Conservation (phyloP, 2,888 invertebrate genomes). For the Mythimna ferrago region DNA sequence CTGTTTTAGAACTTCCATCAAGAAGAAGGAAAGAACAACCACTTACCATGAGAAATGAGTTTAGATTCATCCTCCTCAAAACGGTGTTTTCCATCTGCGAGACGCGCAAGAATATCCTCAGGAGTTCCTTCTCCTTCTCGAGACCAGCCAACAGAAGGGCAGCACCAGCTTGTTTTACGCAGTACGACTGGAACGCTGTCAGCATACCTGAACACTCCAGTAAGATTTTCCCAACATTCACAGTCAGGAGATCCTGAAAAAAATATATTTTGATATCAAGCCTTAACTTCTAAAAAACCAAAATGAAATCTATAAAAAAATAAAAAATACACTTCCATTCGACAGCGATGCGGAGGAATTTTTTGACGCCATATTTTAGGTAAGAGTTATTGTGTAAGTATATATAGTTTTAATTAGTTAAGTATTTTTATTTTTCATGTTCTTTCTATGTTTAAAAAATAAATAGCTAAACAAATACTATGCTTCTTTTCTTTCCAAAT, state of each 20-base stretch:
- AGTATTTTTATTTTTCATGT: no score
- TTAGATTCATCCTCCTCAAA: conserved; percentile 97
- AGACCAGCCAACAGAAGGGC: conserved; percentile 96
- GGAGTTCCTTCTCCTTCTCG: conserved; percentile 98
- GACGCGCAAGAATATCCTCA: conserved; percentile 98
- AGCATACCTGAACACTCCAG: conserved; percentile 98
- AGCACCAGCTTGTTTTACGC: conserved; percentile 97
- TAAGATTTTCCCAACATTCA: conserved; percentile 97
- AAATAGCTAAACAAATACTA: no score
- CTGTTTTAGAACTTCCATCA: not conserved
- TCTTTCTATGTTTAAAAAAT: no score
- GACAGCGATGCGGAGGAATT: no score
- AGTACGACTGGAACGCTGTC: conserved; percentile 98
- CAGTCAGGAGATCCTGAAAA: conserved; percentile 94
- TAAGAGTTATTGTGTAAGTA: no score
- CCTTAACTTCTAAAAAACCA: no score
- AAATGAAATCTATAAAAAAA: no score
- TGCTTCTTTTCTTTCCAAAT: no score
- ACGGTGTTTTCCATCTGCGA: conserved; percentile 99
- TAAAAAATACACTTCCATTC: no score
- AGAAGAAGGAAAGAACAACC: not conserved
- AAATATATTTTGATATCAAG: not conserved
- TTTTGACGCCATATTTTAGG: no score
- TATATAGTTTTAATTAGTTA: no score
- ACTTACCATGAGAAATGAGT: conserved; percentile 98